Evolutionary conservation across 2,113 vertebrate genomes (phyloP).

Genomic region (Pao palembangensis): DNA sequence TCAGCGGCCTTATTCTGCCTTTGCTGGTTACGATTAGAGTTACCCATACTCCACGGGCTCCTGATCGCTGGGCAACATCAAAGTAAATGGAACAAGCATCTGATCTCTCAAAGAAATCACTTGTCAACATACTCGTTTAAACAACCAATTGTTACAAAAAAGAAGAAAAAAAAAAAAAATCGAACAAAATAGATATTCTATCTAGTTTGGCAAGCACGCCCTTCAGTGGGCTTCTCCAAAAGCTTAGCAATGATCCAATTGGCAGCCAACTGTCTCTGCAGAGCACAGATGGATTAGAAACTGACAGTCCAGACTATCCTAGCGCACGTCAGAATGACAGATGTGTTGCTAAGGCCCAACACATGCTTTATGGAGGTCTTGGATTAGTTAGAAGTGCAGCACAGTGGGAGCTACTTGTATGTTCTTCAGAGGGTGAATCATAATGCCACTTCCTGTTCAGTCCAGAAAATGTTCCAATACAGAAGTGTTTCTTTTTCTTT

Average conservation of each 20-base stretch:
- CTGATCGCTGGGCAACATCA: conserved; percentile 62
- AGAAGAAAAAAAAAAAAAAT: conserved; percentile 23
- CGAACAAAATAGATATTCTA: conserved; percentile 52
- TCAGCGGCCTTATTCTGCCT: conserved; percentile 58
- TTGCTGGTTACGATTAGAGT: conserved; percentile 63
- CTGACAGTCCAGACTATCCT: conserved; percentile 46
- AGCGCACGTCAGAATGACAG: conserved; percentile 64
- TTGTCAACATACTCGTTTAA: conserved; percentile 50
- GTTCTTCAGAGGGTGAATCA: conserved; percentile 24
- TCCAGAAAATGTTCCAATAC: too few relatives aligned
- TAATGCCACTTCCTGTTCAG: conserved; percentile 13
- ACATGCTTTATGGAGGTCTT: conserved; percentile 65
- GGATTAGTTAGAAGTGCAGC: conserved; percentile 56
- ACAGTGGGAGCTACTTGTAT: conserved; percentile 19
- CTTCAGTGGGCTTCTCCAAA: conserved; percentile 43
- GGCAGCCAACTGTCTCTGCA: conserved; percentile 55
- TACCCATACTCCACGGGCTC: conserved; percentile 47
- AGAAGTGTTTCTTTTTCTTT: too few relatives aligned
- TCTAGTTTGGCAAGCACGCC: conserved; percentile 44
- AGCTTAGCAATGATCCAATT: conserved; percentile 63
- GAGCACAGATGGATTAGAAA: conserved; percentile 69
- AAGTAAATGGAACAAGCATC: conserved; percentile 48
- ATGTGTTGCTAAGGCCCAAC: conserved; percentile 61
- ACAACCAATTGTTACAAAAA: conserved; percentile 8
- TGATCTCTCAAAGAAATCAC: conserved; percentile 54